phyloP scores from a whole-genome alignment of 2,888 invertebrate species.

The Nesidiocoris tenuis region DNA sequence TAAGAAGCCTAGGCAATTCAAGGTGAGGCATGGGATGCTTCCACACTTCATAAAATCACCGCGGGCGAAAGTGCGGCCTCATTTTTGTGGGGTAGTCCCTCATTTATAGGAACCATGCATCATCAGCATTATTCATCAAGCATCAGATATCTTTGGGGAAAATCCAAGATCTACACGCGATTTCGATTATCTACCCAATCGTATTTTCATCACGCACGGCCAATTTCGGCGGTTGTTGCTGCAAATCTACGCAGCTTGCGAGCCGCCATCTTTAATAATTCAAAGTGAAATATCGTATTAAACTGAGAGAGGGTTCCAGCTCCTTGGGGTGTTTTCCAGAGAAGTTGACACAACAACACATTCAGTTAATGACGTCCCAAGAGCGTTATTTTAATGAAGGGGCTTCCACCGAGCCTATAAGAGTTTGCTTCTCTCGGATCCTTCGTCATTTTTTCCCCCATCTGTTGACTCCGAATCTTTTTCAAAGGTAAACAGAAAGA shows the following conservation, averaged over 20 bases:
- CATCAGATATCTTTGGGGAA: too few relatives aligned
- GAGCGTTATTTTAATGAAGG: conserved; percentile 25
- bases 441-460: not conserved
- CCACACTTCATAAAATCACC: too few relatives aligned
- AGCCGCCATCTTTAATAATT: not conserved
- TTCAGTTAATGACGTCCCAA: conserved; percentile 31
- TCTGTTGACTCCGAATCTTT: not conserved
- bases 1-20: too few relatives aligned
- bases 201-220: too few relatives aligned
- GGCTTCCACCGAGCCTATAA: not conserved
- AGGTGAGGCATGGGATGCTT: too few relatives aligned
- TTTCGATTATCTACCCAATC: too few relatives aligned
- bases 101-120: too few relatives aligned
- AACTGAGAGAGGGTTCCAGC: not conserved
- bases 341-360: conserved; percentile 16
- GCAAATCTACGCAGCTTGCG: not conserved
- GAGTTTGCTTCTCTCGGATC: not conserved
- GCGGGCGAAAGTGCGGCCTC: too few relatives aligned
- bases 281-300: not conserved
- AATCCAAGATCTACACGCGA: too few relatives aligned
- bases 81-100: too few relatives aligned
- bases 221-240: too few relatives aligned
- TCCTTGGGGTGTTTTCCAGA: not conserved
- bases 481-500: not conserved
- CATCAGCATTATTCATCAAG: too few relatives aligned